These are phyloP conservation scores for Agonopterix arenella DNA, from an alignment of 2,888 invertebrate species.

Conservation along the genomic window DNA sequence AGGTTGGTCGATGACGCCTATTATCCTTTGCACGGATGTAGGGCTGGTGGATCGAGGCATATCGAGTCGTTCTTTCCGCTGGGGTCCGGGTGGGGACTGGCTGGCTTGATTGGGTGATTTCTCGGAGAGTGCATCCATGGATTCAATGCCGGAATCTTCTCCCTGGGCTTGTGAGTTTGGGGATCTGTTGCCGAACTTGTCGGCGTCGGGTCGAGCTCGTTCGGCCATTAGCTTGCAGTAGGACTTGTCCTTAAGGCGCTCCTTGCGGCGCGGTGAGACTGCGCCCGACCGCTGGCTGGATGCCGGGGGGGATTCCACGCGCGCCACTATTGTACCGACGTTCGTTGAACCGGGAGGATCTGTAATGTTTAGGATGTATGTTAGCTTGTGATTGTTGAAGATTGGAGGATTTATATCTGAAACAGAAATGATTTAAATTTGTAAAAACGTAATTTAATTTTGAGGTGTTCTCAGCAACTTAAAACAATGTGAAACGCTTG, in stretches of 20 bases:
- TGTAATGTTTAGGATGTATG: constrained; percentile 27
- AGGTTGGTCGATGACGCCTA: constrained; percentile 50
- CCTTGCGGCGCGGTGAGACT: constrained; percentile 49
- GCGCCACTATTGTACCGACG: constrained; percentile 77
- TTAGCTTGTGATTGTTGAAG: too few relatives aligned
- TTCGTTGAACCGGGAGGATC: constrained; percentile 82
- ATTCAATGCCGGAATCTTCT: constrained; percentile 94
- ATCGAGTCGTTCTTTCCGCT: constrained; percentile 59
- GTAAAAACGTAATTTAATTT: too few relatives aligned
- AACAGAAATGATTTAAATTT: too few relatives aligned
- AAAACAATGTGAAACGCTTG: too few relatives aligned
- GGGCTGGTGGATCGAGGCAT: constrained; percentile 63
- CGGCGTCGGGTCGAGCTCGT: constrained; percentile 43
- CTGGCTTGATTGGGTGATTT: constrained; percentile 93
- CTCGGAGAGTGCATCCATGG: constrained; percentile 95
- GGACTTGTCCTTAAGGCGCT: constrained; percentile 70
- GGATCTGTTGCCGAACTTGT: constrained; percentile 62
- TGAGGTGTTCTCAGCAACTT: too few relatives aligned
- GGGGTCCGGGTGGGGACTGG: constrained; percentile 80
- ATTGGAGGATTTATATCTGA: too few relatives aligned
- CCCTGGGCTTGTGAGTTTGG: constrained; percentile 78
- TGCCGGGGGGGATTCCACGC: constrained; percentile 42
- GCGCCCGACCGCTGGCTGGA: constrained; percentile 33
- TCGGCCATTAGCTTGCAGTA: constrained; percentile 76
- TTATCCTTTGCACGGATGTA: constrained; percentile 65